Percentiles rank a stretch among this genome's conserved stretches.
Conservation (phyloP, 1,140 invertebrate genomes). For the Brachionus angularis region DNA sequence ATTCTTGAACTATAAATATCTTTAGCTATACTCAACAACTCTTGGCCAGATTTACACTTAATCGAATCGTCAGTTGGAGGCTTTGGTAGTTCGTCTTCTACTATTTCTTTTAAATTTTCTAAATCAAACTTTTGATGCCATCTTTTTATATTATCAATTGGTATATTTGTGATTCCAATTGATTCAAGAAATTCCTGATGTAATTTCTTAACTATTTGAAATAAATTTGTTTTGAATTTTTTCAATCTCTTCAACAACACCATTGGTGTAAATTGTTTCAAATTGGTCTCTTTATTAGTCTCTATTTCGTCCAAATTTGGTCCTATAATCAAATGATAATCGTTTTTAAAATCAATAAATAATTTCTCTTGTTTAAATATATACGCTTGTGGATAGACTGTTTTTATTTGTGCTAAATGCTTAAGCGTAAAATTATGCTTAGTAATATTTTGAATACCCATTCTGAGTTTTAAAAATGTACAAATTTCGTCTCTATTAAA, state of each 20-base stretch:
- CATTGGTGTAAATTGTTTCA: constrained; percentile 30
- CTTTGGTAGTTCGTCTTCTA: constrained; percentile 38
- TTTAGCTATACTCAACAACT: constrained; percentile 23
- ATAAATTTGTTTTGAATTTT: constrained; percentile 35
- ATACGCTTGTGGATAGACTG: constrained; percentile 17
- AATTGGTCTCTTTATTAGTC: not conserved
- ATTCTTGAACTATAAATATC: constrained; percentile 41
- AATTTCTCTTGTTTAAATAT: constrained; percentile 31
- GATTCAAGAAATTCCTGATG: constrained; percentile 38
- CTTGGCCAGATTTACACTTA: constrained; percentile 37
- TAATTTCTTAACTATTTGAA: constrained; percentile 11
- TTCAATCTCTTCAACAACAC: constrained; percentile 31
- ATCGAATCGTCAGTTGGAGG: constrained; percentile 23
- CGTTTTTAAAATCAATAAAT: constrained; percentile 42
- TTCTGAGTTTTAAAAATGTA: constrained; percentile 37
- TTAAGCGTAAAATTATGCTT: constrained; percentile 10
- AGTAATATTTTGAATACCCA: constrained; percentile 40
- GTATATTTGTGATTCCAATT: constrained; percentile 27
- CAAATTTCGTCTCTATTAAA: constrained; percentile 39
- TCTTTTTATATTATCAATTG: constrained; percentile 41
- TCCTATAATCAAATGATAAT: constrained; percentile 32
- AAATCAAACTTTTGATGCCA: constrained; percentile 45
- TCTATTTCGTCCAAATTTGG: constrained; percentile 39
- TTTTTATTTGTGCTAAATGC: constrained; percentile 26
- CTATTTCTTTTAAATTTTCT: constrained; percentile 40